Evolutionary conservation across 2,888 invertebrate species (phyloP).

Genomic region (Alcis repandata): DNA sequence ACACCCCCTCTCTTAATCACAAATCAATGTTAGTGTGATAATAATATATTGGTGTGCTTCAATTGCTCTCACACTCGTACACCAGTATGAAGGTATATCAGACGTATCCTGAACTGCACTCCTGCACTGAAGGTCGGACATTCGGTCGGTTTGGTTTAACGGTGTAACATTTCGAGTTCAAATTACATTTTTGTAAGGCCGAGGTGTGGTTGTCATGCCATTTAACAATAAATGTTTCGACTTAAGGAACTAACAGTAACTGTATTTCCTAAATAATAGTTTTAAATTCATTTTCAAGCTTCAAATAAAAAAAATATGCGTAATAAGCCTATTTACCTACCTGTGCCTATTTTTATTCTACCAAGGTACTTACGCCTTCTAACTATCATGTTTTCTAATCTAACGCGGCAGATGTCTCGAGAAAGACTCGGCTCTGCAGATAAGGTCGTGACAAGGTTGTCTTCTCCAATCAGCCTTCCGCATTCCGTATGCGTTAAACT

Average conservation of each 20-base stretch:
- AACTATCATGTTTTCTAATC: constrained; percentile 65
- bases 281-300: too few species aligned
- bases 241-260: too few species aligned
- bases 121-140: constrained; percentile 31
- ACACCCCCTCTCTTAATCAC: too few species aligned
- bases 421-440: constrained; percentile 58
- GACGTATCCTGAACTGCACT: constrained; percentile 25
- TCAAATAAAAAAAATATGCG: too few species aligned
- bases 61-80: background rate
- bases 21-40: too few species aligned
- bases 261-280: too few species aligned
- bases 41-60: too few species aligned
- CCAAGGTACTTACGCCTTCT: background rate
- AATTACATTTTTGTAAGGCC: constrained; percentile 38
- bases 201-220: constrained; percentile 31
- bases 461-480: constrained; percentile 32
- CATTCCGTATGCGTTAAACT: constrained; percentile 25
- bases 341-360: too few species aligned
- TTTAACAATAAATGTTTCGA: constrained; percentile 11
- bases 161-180: constrained; percentile 27
- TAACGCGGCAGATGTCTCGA: constrained; percentile 66
- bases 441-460: constrained; percentile 33
- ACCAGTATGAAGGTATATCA: background rate
- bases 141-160: constrained; percentile 29
- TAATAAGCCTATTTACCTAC: too few species aligned